phyloP scores from a whole-genome alignment of 2,888 invertebrate genomes.

The Mythimna lalbum region DNA sequence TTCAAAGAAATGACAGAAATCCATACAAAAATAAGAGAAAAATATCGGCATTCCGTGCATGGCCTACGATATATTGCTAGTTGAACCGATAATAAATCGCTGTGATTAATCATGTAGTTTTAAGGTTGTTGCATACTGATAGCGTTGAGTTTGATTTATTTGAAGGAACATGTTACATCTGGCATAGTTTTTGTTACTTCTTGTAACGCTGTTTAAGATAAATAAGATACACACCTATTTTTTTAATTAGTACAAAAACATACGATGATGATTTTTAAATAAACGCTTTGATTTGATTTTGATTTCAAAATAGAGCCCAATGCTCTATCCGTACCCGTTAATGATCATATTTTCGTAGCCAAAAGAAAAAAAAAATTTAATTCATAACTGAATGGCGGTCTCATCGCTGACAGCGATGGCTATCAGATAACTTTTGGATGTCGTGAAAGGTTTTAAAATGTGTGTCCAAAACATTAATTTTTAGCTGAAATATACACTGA shows the following conservation, averaged over 20 bases:
- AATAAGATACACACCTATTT: neutral
- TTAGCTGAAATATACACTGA: neutral
- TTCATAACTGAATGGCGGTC: neutral
- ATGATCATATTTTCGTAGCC: too few relatives aligned
- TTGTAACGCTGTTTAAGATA: neutral
- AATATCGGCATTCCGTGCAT: constrained; percentile 11
- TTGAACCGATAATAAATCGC: constrained; percentile 45
- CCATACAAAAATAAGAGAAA: constrained; percentile 20
- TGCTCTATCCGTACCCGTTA: too few relatives aligned
- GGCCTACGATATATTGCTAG: constrained; percentile 38
- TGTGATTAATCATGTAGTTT: constrained; percentile 41
- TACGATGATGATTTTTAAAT: too few relatives aligned
- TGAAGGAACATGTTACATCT: constrained; percentile 1
- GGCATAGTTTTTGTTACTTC: neutral
- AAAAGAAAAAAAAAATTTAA: too few relatives aligned
- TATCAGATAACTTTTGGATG: neutral
- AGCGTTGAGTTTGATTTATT: constrained; percentile 10
- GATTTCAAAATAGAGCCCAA: too few relatives aligned
- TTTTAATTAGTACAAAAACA: too few relatives aligned
- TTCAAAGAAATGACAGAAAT: constrained; percentile 3
- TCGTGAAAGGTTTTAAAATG: too few relatives aligned
- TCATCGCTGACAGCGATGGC: neutral
- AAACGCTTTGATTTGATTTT: too few relatives aligned
- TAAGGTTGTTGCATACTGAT: constrained; percentile 25
- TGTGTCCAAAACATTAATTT: neutral